Conservation (phyloP, 2,113 vertebrate genomes). For the Nicator chloris region DNA sequence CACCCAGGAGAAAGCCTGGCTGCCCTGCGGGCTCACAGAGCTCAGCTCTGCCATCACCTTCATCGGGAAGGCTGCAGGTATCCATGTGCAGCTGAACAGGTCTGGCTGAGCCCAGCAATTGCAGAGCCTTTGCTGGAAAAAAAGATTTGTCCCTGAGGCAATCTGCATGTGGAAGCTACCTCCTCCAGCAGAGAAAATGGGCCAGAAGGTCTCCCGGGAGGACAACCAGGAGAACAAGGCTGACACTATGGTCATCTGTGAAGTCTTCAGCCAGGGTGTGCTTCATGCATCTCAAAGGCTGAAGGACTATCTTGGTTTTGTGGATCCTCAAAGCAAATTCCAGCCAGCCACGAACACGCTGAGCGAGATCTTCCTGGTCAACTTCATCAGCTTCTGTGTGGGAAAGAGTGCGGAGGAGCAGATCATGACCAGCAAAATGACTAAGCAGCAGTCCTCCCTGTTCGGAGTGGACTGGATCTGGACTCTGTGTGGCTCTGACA, state of each 20-base stretch:
- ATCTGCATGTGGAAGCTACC: neutral
- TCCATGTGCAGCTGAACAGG: neutral
- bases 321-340: constrained; percentile 62
- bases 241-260: constrained; percentile 1
- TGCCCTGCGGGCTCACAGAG: neutral
- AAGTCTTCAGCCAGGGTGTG: constrained; percentile 54
- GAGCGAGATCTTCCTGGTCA: constrained; percentile 62
- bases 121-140: neutral
- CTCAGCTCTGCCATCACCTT: neutral
- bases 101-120: neutral
- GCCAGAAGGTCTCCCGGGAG: constrained; percentile 36
- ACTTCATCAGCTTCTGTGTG: constrained; percentile 60
- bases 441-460: constrained; percentile 57
- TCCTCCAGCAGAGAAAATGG: constrained; percentile 2
- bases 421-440: constrained; percentile 63
- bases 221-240: neutral
- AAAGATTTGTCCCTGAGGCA: neutral
- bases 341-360: neutral
- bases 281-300: constrained; percentile 47
- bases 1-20: neutral
- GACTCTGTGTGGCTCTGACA: constrained; percentile 49
- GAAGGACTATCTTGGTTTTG: constrained; percentile 62
- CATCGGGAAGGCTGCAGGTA: neutral
- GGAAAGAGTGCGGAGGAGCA: constrained; percentile 22
- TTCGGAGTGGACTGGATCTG: constrained; percentile 62